Conservation (phyloP, 2,113 vertebrate genomes). For the Paralichthys olivaceus region DNA sequence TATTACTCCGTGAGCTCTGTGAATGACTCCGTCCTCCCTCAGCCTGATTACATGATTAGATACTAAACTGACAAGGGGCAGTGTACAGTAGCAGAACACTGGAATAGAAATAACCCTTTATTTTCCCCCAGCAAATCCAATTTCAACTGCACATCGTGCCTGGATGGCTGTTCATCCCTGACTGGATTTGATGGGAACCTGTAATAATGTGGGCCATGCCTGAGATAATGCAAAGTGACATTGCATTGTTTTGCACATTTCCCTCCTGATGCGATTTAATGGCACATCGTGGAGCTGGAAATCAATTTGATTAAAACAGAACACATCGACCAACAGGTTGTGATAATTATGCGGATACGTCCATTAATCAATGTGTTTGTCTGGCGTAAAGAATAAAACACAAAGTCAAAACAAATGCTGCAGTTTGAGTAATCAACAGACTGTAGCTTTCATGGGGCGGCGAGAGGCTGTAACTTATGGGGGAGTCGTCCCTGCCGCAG, state of each 20-base stretch:
- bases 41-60: constrained; percentile 70
- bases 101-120: constrained; percentile 65
- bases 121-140: constrained; percentile 70
- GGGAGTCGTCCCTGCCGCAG: constrained; percentile 76
- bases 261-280: constrained; percentile 56
- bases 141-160: constrained; percentile 68
- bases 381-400: neutral
- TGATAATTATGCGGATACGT: constrained; percentile 36
- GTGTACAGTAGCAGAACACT: constrained; percentile 53
- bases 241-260: constrained; percentile 58
- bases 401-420: constrained; percentile 3
- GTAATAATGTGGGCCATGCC: constrained; percentile 23
- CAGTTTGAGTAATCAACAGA: constrained; percentile 59
- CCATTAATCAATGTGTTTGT: constrained; percentile 18
- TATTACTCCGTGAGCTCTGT: constrained; percentile 67
- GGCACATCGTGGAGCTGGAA: constrained; percentile 33
- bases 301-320: constrained; percentile 41
- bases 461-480: constrained; percentile 58
- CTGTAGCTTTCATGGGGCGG: constrained; percentile 38
- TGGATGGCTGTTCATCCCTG: constrained; percentile 62
- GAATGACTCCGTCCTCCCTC: constrained; percentile 60
- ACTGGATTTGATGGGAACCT: constrained; percentile 70
- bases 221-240: constrained; percentile 74
- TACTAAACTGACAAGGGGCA: constrained; percentile 55
- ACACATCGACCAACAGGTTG: neutral